Evolutionary conservation across 1,140 invertebrate species (phyloP).

Genomic region (Heliconius himera): DNA sequence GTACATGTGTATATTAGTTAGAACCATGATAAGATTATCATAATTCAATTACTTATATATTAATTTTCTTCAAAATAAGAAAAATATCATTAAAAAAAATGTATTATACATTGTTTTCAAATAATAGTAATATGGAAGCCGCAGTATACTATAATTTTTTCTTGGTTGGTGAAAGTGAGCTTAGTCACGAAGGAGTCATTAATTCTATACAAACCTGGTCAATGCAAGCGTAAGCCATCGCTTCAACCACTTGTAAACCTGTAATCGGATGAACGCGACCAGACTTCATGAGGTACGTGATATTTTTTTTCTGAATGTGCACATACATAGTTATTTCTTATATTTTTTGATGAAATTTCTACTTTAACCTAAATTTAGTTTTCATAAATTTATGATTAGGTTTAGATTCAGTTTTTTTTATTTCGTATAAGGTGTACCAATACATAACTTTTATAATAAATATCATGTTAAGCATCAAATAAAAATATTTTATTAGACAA

Average conservation of each 20-base stretch:
- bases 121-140: slow-evolving; percentile 16
- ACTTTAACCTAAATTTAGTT: too few relatives aligned
- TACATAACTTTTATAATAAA: too few relatives aligned
- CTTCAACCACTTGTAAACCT: slow-evolving; percentile 54
- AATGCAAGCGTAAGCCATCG: slow-evolving; percentile 47
- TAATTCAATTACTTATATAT: too few relatives aligned
- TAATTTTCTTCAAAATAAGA: not conserved
- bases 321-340: too few relatives aligned
- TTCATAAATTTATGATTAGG: too few relatives aligned
- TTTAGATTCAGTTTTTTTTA: too few relatives aligned
- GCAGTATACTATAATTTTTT: slow-evolving; percentile 65
- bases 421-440: too few relatives aligned
- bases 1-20: too few relatives aligned
- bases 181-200: slow-evolving; percentile 74
- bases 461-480: too few relatives aligned
- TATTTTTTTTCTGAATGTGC: not conserved
- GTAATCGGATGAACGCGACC: slow-evolving; percentile 61
- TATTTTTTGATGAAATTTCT: too few relatives aligned
- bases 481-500: too few relatives aligned
- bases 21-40: too few relatives aligned
- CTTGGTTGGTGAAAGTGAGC: slow-evolving; percentile 64
- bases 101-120: not conserved
- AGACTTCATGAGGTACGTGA: slow-evolving; percentile 35
- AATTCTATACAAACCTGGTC: slow-evolving; percentile 63
- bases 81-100: not conserved